phyloP scores from a whole-genome alignment of 2,797 vertebrate species.

The Morelia viridis region DNA sequence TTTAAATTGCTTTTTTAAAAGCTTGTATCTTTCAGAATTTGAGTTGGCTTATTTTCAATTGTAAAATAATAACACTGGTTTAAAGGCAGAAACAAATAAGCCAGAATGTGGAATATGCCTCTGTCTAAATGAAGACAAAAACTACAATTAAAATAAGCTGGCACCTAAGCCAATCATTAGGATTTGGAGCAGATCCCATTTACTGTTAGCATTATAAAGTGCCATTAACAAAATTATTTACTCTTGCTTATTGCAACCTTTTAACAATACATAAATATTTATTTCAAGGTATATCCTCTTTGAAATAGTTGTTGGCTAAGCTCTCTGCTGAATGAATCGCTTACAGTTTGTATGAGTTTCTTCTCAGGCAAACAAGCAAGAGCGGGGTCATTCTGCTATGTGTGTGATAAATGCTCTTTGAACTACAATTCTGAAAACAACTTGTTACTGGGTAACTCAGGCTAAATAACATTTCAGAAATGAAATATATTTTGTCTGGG shows the following conservation, averaged over 20 bases:
- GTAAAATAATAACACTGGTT: background rate
- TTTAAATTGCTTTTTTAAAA: background rate
- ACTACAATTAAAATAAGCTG: background rate
- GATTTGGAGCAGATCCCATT: conserved; percentile 4
- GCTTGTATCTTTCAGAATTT: background rate
- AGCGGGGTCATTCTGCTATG: conserved; percentile 12
- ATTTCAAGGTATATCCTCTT: conserved; percentile 7
- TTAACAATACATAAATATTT: background rate
- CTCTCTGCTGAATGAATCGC: background rate
- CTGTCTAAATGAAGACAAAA: conserved; percentile 41
- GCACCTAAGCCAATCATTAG: conserved; percentile 21
- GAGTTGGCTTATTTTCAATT: background rate
- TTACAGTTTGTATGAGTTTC: conserved; percentile 26
- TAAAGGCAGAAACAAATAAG: background rate
- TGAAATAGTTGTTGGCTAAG: conserved; percentile 18
- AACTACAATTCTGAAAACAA: conserved; percentile 60
- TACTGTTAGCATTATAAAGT: background rate
- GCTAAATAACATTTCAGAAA: conserved; percentile 46
- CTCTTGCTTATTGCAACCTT: background rate
- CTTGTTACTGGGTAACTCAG: conserved; percentile 53
- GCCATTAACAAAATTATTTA: conserved; percentile 11
- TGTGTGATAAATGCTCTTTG: conserved; percentile 59
- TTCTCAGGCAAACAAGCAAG: conserved; percentile 43
- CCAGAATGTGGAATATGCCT: background rate
- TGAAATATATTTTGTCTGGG: conserved; percentile 50